These are phyloP conservation scores for Eubucco bourcierii DNA, from an alignment of 2,113 vertebrate species.

Conservation along the genomic window DNA sequence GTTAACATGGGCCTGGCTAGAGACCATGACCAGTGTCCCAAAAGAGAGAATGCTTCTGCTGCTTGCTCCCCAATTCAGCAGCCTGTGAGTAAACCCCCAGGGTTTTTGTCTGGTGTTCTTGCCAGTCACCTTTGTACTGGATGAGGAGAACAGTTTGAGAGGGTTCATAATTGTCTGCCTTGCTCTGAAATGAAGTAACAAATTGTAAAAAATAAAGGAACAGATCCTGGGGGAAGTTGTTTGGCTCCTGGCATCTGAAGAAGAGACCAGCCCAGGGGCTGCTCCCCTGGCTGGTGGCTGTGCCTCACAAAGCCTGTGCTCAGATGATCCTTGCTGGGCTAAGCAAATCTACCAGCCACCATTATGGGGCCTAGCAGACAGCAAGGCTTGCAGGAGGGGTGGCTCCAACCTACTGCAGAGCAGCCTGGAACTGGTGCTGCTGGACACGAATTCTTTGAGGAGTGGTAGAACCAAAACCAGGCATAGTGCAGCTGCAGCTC, in stretches of 20 bases:
- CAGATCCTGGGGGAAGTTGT: neutral
- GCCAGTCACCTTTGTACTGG: neutral
- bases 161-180: neutral
- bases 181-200: neutral
- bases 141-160: neutral
- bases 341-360: neutral
- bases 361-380: neutral
- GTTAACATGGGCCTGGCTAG: neutral
- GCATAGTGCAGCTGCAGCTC: neutral
- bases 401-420: neutral
- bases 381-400: neutral
- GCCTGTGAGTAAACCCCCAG: neutral
- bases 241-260: neutral
- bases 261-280: neutral
- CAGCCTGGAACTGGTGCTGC: neutral
- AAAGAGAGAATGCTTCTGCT: neutral
- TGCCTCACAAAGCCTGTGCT: neutral
- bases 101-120: neutral
- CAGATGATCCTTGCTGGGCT: neutral
- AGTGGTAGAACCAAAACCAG: neutral
- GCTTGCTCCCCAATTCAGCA: neutral
- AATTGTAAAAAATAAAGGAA: neutral
- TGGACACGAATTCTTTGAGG: neutral
- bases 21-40: neutral
- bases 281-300: neutral